Percentiles rank a stretch among this genome's conserved stretches.
phyloP scores from a whole-genome alignment of 2,113 vertebrate species.

The Falcunculus frontatus region DNA sequence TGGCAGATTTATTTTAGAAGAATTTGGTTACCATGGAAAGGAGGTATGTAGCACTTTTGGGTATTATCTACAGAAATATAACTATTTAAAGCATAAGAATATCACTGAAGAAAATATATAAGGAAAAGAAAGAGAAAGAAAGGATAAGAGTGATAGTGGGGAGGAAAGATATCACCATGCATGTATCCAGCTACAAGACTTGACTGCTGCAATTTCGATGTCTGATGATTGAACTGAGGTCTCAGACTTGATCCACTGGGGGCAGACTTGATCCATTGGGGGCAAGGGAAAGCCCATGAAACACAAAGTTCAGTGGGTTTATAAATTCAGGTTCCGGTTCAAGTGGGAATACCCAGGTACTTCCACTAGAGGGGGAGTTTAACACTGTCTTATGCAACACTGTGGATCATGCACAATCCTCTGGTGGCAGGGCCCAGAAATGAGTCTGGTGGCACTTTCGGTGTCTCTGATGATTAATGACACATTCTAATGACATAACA shows the following conservation, averaged over 20 bases:
- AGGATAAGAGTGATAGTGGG: background rate
- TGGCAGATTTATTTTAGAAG: background rate
- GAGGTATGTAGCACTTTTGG: background rate
- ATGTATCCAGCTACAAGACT: background rate
- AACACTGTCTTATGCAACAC: background rate
- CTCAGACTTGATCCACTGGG: fast-evolving
- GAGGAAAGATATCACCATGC: background rate
- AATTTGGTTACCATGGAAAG: background rate
- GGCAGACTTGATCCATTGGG: fast-evolving
- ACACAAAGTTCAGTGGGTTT: background rate
- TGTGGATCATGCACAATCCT: background rate
- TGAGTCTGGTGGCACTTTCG: fast-evolving
- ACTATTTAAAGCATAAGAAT: background rate
- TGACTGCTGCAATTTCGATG: background rate
- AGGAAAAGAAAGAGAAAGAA: background rate
- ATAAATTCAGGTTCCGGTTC: background rate
- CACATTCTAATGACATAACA: background rate
- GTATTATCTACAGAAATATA: background rate
- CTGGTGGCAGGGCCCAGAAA: background rate
- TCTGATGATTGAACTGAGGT: background rate
- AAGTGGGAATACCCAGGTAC: background rate
- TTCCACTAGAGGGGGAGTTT: background rate
- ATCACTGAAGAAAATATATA: background rate
- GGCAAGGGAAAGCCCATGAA: background rate
- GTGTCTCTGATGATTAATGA: background rate